phyloP scores from a whole-genome alignment of 2,113 vertebrate genomes.

The Arizona elegans region DNA sequence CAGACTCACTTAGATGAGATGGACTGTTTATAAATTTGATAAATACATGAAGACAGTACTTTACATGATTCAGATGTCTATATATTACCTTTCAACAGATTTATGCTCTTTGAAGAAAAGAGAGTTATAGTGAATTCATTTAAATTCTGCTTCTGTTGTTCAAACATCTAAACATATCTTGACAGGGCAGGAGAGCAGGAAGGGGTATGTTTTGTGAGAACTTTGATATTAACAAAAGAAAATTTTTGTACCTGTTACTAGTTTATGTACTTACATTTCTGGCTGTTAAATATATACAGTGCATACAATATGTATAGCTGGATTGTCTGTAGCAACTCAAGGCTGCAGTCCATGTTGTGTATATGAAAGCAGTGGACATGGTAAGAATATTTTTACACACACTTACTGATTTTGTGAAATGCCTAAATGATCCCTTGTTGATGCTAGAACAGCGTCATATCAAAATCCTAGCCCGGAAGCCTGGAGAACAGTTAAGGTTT shows the following conservation, averaged over 20 bases:
- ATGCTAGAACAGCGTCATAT: background rate
- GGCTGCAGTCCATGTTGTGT: background rate
- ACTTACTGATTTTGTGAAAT: background rate
- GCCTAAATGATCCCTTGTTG: background rate
- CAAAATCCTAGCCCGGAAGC: background rate
- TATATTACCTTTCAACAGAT: background rate
- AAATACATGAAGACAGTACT: background rate
- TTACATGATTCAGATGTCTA: background rate
- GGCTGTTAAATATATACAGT: background rate
- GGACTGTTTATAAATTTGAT: background rate
- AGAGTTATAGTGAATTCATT: background rate
- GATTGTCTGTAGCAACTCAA: background rate
- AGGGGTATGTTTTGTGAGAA: background rate
- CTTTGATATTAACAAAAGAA: background rate
- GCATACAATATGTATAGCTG: background rate
- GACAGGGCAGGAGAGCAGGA: background rate
- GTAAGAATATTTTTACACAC: background rate
- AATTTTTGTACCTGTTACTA: background rate
- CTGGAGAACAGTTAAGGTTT: background rate
- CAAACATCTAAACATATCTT: background rate
- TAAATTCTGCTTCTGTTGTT: background rate
- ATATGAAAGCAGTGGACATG: background rate
- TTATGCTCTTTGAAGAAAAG: background rate
- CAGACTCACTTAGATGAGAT: background rate
- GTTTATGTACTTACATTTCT: background rate